Conservation (phyloP, 2,113 vertebrate genomes). For the Pimephales promelas region DNA sequence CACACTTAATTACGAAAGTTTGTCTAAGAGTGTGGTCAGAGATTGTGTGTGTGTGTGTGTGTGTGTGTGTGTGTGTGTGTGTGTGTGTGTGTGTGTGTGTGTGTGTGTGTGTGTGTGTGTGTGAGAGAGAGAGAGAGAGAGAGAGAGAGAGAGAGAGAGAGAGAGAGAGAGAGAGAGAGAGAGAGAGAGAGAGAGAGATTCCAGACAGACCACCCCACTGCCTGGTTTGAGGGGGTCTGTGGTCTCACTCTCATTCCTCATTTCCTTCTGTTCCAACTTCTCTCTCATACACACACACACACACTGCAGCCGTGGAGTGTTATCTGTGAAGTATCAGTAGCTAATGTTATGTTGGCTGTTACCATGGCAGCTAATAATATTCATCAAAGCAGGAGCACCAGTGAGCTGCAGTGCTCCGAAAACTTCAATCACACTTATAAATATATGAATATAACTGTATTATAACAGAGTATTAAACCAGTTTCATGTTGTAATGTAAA, state of each 20-base stretch:
- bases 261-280: constrained; percentile 9
- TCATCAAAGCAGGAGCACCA: background rate
- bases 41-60: background rate
- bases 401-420: background rate
- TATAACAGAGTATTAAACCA: background rate
- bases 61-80: background rate
- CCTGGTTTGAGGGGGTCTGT: constrained; percentile 10
- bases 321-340: background rate
- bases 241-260: constrained; percentile 19
- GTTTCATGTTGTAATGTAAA: background rate
- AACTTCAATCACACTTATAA: background rate
- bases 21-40: background rate
- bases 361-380: background rate
- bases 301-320: background rate
- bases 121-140: background rate
- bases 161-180: too few species aligned
- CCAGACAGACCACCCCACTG: constrained; percentile 21
- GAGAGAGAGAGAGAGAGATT: background rate
- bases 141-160: background rate
- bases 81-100: constrained; percentile 4
- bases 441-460: background rate
- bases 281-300: background rate
- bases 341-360: constrained; percentile 3
- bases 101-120: constrained; percentile 7
- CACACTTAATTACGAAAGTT: background rate